These are phyloP conservation scores for Numenius arquata DNA, from an alignment of 2,113 vertebrate genomes.

Conservation along the genomic window DNA sequence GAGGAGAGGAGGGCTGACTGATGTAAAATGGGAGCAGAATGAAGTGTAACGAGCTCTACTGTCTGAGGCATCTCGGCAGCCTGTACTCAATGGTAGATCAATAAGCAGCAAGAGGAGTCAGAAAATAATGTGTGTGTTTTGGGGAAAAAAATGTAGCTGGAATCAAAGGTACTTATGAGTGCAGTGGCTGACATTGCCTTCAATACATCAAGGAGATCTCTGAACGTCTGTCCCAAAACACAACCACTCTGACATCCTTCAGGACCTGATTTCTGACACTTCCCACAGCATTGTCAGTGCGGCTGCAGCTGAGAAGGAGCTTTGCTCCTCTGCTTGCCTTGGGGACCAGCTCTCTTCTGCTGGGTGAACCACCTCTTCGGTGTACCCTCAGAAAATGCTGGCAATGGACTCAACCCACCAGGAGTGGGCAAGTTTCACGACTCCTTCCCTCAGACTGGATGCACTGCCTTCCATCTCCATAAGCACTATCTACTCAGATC, in stretches of 20 bases:
- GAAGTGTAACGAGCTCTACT: not conserved
- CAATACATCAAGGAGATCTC: not conserved
- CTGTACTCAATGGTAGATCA: not conserved
- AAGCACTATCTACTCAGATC: not conserved
- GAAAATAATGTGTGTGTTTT: not conserved
- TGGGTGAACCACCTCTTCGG: not conserved
- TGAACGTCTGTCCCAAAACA: not conserved
- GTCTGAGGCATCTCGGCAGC: not conserved
- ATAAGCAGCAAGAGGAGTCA: not conserved
- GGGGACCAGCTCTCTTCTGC: not conserved
- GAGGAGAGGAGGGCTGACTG: not conserved
- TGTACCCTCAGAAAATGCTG: not conserved
- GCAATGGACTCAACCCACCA: not conserved
- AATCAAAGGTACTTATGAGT: not conserved
- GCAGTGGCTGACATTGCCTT: not conserved
- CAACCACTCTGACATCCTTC: rapidly evolving
- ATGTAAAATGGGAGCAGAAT: not conserved
- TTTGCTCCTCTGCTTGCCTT: not conserved
- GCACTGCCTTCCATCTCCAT: not conserved
- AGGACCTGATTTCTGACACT: not conserved
- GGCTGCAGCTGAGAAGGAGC: not conserved
- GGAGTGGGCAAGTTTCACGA: not conserved
- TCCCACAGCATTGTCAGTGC: no score
- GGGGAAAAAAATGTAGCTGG: not conserved
- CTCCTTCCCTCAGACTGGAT: not conserved